Evolutionary conservation across 64 coral and sea anemone genomes (phyloP).

Genomic region (Pocillopora verrucosa): DNA sequence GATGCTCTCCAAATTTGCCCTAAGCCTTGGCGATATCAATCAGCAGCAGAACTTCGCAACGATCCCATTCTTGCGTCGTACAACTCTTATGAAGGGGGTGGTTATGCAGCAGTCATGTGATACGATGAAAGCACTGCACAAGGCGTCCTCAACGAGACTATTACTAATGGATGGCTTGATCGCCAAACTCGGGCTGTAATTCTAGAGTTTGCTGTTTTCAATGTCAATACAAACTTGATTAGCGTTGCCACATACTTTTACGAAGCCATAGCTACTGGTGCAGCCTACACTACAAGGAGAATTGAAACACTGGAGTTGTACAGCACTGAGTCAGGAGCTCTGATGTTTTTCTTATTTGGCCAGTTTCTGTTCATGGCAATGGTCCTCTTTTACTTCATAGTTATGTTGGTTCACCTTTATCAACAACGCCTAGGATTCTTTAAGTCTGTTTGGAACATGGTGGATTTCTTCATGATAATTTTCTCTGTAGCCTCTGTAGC

Average conservation of each 20-base stretch:
- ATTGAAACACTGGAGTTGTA: conserved; percentile 65
- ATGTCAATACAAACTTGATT: conserved; percentile 51
- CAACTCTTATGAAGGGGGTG: conserved; percentile 53
- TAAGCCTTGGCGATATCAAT: conserved; percentile 68
- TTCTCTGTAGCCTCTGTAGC: conserved; percentile 15
- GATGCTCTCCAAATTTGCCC: conserved; percentile 43
- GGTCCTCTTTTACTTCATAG: conserved; percentile 32
- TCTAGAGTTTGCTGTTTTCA: conserved; percentile 64
- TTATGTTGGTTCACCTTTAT: conserved; percentile 35
- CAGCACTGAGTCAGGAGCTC: conserved; percentile 43
- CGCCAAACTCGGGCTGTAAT: conserved; percentile 53
- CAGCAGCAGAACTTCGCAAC: neutral
- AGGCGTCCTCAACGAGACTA: conserved; percentile 1
- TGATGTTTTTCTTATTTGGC: conserved; percentile 37
- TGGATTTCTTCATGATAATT: conserved; percentile 32
- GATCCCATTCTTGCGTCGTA: neutral
- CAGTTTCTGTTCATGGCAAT: conserved; percentile 67
- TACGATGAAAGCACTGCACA: conserved; percentile 40
- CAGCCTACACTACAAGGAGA: conserved; percentile 2
- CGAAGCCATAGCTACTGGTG: conserved; percentile 37
- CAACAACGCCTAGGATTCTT: conserved; percentile 43
- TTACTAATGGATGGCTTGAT: conserved; percentile 51
- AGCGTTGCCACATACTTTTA: conserved; percentile 56
- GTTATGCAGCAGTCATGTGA: conserved; percentile 62
- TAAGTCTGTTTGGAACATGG: conserved; percentile 50